Base-by-base conservation (phyloP, 2,113 vertebrate species). In the Pipa parva region DNA sequence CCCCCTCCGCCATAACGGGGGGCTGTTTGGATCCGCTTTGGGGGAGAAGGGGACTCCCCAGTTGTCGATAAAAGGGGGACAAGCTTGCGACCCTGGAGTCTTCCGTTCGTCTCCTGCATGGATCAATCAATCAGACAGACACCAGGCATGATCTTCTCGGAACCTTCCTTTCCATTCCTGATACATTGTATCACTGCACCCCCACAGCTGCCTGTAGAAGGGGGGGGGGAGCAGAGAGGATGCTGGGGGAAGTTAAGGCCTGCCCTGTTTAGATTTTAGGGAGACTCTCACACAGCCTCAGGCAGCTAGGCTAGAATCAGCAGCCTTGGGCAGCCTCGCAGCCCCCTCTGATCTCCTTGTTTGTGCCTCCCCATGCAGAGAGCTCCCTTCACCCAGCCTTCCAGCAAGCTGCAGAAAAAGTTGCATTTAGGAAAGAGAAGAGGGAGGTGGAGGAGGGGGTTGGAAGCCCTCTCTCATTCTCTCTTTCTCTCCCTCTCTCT, bases 401-500 rank as follows among this genome's bases (percentile, higher is more conserved):
- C 28, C 62, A 42, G 63, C 33, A 57, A 57, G 48, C 61, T 54
- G 59, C 22, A 52, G 3, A 15, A 25, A 59, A 58, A 64, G 56
- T 59, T 57, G 52, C 31, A 64, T 51, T 37, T 55, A 49, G 57
- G 10, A 57, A 25, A 46, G n/a, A 39, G 58, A 59, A 17, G 55
- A 18, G 15, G 24, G 39, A 28, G 33, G 29, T 20, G 27, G 36
- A 12, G 25, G 7, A 12, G 31, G 31, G 31, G 31, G 31, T 33
- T 7, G 8, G 31, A 33, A 2, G 2, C 31, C 7, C 7, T 6
- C 37, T 22, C 12, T 37, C 12, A 25, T 39, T 22, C 52, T 50
- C 60, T 48, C 37, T 72, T 66, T 54, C 57, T 63, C 58, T 71
- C n/a, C n/a, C n/a, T n/a, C n/a, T n/a, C n/a, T n/a, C n/a, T n/a